Conservation (phyloP, 2,888 invertebrate species). For the Lasioglossum zephyrum region DNA sequence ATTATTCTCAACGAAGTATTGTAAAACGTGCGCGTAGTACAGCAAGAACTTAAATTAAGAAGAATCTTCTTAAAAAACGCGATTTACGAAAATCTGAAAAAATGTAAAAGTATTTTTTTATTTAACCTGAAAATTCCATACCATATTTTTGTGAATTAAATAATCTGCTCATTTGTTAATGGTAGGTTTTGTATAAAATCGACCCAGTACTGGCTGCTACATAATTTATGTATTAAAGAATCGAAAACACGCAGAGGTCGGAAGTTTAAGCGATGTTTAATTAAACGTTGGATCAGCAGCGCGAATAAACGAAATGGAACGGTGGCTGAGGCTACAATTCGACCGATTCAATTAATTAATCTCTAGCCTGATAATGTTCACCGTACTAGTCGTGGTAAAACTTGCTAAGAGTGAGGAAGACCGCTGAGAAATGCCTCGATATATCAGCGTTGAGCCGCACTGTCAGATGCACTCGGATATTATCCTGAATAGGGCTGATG, state of each 20-base stretch:
- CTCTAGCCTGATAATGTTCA: slow-evolving; percentile 47
- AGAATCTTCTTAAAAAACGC: not conserved
- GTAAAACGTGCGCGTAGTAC: not conserved
- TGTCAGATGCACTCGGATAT: slow-evolving; percentile 75
- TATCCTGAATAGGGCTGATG: slow-evolving; percentile 74
- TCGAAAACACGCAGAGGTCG: not conserved
- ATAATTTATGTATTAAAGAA: not conserved
- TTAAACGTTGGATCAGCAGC: slow-evolving; percentile 2
- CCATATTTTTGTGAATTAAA: not conserved
- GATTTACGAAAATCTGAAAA: too few relatives aligned
- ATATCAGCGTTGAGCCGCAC: slow-evolving; percentile 76
- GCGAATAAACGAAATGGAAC: slow-evolving; percentile 14
- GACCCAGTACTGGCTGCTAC: not conserved
- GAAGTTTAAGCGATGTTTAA: slow-evolving; percentile 26
- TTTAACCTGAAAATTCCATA: not conserved
- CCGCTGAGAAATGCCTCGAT: slow-evolving; percentile 76
- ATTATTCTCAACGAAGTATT: not conserved
- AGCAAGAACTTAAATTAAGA: too few relatives aligned
- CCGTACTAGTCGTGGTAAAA: slow-evolving; percentile 61
- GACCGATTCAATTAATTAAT: slow-evolving; percentile 56
- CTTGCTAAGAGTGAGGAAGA: slow-evolving; percentile 57
- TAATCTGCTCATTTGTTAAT: not conserved
- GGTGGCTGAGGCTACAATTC: slow-evolving; percentile 8
- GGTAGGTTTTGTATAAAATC: too few relatives aligned
- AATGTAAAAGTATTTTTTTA: not conserved